phyloP scores from a whole-genome alignment of 2,888 invertebrate species.

The Steinernema carpocapsae region DNA sequence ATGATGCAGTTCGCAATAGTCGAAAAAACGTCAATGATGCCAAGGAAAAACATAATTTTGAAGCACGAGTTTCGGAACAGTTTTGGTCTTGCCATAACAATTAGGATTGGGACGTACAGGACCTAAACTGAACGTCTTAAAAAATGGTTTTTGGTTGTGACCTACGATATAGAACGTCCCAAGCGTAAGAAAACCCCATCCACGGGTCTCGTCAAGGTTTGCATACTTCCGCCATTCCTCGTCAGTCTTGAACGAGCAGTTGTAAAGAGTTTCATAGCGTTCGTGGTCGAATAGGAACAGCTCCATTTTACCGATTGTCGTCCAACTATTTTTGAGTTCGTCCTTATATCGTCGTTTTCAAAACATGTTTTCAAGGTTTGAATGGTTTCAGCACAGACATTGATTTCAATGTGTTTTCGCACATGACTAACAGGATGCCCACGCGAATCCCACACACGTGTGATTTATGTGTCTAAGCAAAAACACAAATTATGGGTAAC shows the following conservation, averaged over 20 bases:
- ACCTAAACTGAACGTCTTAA: background rate
- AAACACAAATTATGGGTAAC: too few relatives aligned
- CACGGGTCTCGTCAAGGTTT: background rate
- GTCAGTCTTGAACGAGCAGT: constrained; percentile 20
- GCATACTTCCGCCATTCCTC: constrained; percentile 10
- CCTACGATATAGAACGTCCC: background rate
- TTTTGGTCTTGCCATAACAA: background rate
- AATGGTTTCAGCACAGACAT: too few relatives aligned
- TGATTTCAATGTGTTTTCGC: too few relatives aligned
- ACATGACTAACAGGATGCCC: too few relatives aligned
- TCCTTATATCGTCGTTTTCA: too few relatives aligned
- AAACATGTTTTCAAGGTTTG: too few relatives aligned
- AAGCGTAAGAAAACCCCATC: background rate
- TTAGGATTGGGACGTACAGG: background rate
- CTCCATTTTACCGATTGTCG: background rate
- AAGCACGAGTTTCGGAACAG: background rate
- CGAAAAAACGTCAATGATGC: background rate
- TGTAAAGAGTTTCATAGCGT: background rate
- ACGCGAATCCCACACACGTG: too few relatives aligned
- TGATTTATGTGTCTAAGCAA: too few relatives aligned
- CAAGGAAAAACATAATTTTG: constrained; percentile 11
- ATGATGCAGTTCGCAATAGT: constrained; percentile 3
- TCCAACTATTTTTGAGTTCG: background rate
- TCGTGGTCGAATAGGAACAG: constrained; percentile 4
- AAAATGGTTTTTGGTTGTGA: too few relatives aligned